Percentiles rank a stretch among this genome's conserved stretches.
These are phyloP conservation scores for Vipera ursinii DNA, from an alignment of 2,797 vertebrate species.

Conservation along the genomic window DNA sequence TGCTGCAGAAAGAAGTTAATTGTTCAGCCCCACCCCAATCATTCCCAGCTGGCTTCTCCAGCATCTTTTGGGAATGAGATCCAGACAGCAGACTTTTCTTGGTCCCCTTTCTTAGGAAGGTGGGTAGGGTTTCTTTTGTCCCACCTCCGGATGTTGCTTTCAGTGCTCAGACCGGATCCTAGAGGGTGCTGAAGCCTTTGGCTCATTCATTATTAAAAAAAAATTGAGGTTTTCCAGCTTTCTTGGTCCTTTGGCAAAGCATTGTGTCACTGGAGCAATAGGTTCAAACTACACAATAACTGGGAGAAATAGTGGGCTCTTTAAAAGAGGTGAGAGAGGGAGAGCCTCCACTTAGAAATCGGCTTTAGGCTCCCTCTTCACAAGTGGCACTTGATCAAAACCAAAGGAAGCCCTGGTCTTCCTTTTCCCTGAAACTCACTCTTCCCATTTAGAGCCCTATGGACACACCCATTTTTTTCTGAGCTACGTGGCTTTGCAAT, in stretches of 20 bases:
- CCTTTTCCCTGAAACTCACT: neutral
- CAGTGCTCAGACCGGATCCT: neutral
- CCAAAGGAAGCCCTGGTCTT: neutral
- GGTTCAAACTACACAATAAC: neutral
- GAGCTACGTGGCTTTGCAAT: neutral
- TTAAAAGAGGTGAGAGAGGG: neutral
- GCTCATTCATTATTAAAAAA: neutral
- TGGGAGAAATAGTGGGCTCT: neutral
- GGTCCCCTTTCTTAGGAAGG: conserved; percentile 16
- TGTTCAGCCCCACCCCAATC: conserved; percentile 7
- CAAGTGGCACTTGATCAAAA: neutral
- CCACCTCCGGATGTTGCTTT: neutral
- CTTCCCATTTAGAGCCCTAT: neutral
- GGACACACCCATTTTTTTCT: neutral
- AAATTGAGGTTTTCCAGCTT: neutral
- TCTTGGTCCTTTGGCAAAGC: neutral
- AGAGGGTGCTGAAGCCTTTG: neutral
- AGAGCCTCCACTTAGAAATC: neutral
- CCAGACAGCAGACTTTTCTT: neutral
- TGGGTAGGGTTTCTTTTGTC: neutral
- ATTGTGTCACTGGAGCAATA: conserved; percentile 1
- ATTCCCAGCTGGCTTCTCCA: neutral
- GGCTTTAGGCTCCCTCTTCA: neutral
- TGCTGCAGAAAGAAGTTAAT: conserved; percentile 8
- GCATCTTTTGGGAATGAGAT: neutral